Conservation (phyloP, 2,113 vertebrate genomes). For the Turdus rufiventris region DNA sequence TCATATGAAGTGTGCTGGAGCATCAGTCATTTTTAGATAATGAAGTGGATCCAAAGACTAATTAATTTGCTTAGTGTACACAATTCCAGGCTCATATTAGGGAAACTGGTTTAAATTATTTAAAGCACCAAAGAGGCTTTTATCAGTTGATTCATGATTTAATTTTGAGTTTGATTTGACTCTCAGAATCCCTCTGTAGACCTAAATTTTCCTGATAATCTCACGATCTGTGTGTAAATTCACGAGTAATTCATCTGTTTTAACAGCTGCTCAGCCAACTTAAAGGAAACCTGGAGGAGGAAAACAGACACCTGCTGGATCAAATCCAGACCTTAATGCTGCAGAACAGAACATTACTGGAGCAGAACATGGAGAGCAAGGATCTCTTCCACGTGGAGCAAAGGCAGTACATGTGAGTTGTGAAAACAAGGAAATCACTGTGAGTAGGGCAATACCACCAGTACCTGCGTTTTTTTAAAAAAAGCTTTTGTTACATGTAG, state of each 20-base stretch:
- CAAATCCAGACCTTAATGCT: conserved; percentile 98
- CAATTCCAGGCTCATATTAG: not conserved
- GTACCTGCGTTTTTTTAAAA: not conserved
- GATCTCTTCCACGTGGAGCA: conserved; percentile 97
- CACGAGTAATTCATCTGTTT: conserved; percentile 38
- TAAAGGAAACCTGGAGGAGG: conserved; percentile 97
- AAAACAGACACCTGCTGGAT: conserved; percentile 94
- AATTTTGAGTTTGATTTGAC: not conserved
- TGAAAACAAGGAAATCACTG: not conserved
- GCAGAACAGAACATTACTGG: conserved; percentile 93
- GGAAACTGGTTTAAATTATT: not conserved
- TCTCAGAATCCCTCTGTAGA: not conserved
- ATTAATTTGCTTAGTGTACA: not conserved
- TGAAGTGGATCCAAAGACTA: not conserved
- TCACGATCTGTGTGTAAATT: not conserved
- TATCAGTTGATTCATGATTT: not conserved
- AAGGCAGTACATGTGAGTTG: conserved; percentile 94
- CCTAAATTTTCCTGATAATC: not conserved
- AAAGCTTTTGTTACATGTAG: not conserved
- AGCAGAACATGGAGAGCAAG: conserved; percentile 99
- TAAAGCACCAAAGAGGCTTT: not conserved
- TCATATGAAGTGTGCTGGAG: not conserved
- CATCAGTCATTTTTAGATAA: not conserved
- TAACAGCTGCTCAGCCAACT: conserved; percentile 92
- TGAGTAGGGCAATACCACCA: not conserved